phyloP scores from a whole-genome alignment of 1,140 invertebrate genomes.

The Caenorhabditis remanei region DNA sequence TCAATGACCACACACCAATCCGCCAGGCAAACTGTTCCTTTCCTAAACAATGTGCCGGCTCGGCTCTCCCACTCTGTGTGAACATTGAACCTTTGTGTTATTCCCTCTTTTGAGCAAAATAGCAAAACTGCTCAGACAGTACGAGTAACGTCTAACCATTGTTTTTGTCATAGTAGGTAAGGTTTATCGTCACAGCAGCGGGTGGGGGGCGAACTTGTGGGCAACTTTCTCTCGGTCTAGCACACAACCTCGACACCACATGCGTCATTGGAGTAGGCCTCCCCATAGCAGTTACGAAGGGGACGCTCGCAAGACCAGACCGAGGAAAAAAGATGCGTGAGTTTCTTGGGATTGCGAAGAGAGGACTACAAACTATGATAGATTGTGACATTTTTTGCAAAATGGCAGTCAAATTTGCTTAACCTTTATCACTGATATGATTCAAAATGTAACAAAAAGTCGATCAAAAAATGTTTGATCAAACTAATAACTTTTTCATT shows the following conservation, averaged over 20 bases:
- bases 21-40: slow-evolving; percentile 11
- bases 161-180: slow-evolving; percentile 48
- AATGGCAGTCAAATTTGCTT: neutral
- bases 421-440: neutral
- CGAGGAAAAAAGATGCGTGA: neutral
- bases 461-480: neutral
- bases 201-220: neutral
- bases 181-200: slow-evolving; percentile 42
- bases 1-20: slow-evolving; percentile 28
- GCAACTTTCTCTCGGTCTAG: no score
- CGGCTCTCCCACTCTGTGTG: neutral
- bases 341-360: neutral
- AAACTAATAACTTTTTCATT: neutral
- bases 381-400: neutral
- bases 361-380: slow-evolving; percentile 14
- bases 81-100: slow-evolving; percentile 1
- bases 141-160: slow-evolving; percentile 54
- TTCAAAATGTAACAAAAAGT: neutral
- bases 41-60: neutral
- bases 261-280: neutral
- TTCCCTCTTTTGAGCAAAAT: neutral
- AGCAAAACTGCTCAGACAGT: slow-evolving; percentile 55
- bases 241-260: slow-evolving; percentile 21
- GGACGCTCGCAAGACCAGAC: neutral
- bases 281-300: neutral